These are phyloP conservation scores for Catamblyrhynchus diadema DNA, from an alignment of 2,797 vertebrate species.

Conservation along the genomic window DNA sequence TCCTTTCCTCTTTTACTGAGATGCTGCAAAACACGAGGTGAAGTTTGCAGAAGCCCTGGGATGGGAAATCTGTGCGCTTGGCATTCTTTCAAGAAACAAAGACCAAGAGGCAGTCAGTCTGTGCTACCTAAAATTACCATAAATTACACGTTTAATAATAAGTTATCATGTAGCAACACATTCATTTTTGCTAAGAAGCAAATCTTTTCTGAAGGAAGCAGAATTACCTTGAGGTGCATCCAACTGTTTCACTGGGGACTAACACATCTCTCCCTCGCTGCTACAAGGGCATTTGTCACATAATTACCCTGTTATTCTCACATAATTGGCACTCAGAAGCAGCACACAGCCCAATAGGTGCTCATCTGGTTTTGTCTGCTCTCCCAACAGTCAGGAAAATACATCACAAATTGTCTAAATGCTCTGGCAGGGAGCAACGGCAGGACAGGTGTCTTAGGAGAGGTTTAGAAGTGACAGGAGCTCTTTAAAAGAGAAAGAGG, in stretches of 20 bases:
- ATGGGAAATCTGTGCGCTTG: neutral
- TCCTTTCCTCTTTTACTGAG: neutral
- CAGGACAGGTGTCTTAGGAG: neutral
- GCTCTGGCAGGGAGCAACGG: neutral
- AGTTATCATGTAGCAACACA: neutral
- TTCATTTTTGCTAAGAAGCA: neutral
- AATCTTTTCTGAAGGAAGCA: neutral
- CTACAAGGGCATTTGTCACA: neutral
- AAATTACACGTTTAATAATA: neutral
- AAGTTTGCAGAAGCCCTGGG: neutral
- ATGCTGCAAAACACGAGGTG: neutral
- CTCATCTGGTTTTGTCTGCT: neutral
- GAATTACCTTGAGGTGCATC: neutral
- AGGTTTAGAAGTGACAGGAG: neutral
- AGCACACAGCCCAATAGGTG: neutral
- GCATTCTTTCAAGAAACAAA: neutral
- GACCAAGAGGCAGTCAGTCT: neutral
- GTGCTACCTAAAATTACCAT: neutral
- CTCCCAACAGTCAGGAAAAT: neutral
- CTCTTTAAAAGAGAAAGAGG: neutral
- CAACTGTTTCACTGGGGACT: neutral
- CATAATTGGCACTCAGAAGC: conserved; percentile 2
- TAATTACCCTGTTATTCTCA: neutral
- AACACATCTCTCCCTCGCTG: neutral
- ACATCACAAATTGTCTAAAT: neutral